A percentile compares a stretch with the other conserved stretches of the same genome.
Conservation (phyloP, 1,140 invertebrate genomes). For the Drosophila ficusphila region DNA sequence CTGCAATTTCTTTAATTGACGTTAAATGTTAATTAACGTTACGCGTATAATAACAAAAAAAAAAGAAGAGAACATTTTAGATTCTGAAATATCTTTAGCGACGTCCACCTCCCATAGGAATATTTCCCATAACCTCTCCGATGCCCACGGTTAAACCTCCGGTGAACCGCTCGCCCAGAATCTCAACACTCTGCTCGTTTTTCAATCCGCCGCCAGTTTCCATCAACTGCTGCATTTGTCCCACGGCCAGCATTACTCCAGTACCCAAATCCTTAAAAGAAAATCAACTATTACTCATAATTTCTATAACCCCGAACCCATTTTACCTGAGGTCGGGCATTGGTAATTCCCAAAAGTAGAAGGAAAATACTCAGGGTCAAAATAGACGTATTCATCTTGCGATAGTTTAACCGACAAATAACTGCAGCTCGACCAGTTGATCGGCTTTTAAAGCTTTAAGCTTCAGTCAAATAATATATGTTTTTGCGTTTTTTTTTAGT, state of each 20-base stretch:
- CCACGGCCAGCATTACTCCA: conserved; percentile 44
- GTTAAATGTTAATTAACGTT: background rate
- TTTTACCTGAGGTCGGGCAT: conserved; percentile 26
- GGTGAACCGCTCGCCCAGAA: conserved; percentile 38
- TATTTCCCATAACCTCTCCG: conserved; percentile 52
- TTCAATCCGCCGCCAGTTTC: conserved; percentile 51
- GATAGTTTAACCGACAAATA: background rate
- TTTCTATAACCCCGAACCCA: background rate
- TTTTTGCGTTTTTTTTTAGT: background rate
- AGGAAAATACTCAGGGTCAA: background rate
- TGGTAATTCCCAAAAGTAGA: background rate
- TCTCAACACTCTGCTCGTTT: conserved; percentile 47
- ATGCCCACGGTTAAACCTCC: conserved; percentile 45
- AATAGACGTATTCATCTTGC: conserved; percentile 6
- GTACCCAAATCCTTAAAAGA: conserved; percentile 47
- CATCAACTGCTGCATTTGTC: conserved; percentile 50
- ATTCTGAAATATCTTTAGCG: background rate
- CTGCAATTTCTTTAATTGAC: conserved; percentile 1
- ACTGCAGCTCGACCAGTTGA: background rate
- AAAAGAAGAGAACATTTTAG: background rate
- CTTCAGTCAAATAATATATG: background rate
- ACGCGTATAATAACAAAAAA: too few species aligned
- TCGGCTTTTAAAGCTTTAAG: background rate
- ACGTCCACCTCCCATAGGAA: background rate
- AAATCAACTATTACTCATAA: background rate